Conservation (phyloP, 2,888 invertebrate species). For the Lumbricus terrestris region DNA sequence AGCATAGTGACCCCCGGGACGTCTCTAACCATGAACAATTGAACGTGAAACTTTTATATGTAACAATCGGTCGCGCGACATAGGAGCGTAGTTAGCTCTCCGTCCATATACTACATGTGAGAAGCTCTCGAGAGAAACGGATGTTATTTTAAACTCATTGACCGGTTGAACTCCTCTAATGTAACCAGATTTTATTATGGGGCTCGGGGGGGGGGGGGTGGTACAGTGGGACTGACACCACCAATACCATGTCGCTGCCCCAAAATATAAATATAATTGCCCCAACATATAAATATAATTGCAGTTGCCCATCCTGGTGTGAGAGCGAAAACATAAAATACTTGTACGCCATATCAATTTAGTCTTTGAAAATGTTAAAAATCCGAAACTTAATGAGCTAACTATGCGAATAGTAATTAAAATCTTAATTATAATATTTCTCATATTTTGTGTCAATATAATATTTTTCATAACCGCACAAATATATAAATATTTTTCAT, state of each 20-base stretch:
- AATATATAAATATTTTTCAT: too few relatives aligned
- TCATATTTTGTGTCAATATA: too few relatives aligned
- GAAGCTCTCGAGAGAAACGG: not conserved
- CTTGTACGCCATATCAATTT: not conserved
- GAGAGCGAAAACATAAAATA: not conserved
- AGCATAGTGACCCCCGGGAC: not conserved
- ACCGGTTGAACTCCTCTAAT: not conserved
- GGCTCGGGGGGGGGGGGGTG: too few relatives aligned
- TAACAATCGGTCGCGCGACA: not conserved
- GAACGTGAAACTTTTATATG: not conserved
- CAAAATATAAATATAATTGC: not conserved
- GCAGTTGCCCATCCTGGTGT: not conserved
- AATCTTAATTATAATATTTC: not conserved
- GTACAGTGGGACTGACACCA: not conserved
- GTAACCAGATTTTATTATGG: not conserved
- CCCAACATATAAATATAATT: not conserved
- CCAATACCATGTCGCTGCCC: not conserved
- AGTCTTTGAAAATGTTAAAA: not conserved
- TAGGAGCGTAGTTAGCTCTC: not conserved
- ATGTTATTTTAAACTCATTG: slow-evolving; percentile 3
- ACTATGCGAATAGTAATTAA: not conserved
- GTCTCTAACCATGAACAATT: not conserved
- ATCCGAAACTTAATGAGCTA: not conserved
- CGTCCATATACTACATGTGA: not conserved
- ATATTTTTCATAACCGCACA: too few relatives aligned